Conservation (phyloP, 2,113 vertebrate genomes). For the Clarias gariepinus region DNA sequence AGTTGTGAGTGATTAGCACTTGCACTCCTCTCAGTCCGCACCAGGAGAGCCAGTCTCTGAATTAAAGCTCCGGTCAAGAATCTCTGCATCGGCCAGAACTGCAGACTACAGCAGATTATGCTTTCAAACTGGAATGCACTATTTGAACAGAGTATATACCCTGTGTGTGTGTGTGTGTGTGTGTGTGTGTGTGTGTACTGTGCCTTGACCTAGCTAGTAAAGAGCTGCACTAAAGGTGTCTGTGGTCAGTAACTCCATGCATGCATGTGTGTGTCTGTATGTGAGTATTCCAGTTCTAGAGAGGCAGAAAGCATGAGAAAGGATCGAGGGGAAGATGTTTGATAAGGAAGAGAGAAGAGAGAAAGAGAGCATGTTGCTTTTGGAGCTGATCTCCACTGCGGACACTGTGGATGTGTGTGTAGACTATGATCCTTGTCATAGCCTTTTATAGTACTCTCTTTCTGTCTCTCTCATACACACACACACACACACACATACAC, state of each 20-base stretch:
- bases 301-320: not conserved
- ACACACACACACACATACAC: not conserved
- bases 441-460: conserved; percentile 38
- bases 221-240: not conserved
- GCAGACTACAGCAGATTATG: conserved; percentile 11
- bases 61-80: conserved; percentile 6
- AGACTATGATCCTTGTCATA: conserved; percentile 42
- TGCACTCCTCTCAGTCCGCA: not conserved
- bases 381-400: not conserved
- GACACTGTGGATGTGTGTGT: conserved; percentile 24
- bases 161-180: conserved; percentile 3
- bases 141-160: not conserved
- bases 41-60: not conserved
- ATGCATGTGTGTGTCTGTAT: conserved; percentile 8
- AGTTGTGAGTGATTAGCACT: conserved; percentile 1
- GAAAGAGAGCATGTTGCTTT: not conserved
- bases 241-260: not conserved
- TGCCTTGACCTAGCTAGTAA: not conserved
- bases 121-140: not conserved
- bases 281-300: not conserved
- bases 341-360: not conserved
- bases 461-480: not conserved
- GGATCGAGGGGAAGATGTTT: not conserved
- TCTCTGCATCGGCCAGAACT: conserved; percentile 2
- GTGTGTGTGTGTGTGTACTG: conserved; percentile 6